Evolutionary conservation across 2,797 vertebrate genomes (phyloP), one percentile per base, ranked within the genome.

Genomic region (Alectoris magna): DNA sequence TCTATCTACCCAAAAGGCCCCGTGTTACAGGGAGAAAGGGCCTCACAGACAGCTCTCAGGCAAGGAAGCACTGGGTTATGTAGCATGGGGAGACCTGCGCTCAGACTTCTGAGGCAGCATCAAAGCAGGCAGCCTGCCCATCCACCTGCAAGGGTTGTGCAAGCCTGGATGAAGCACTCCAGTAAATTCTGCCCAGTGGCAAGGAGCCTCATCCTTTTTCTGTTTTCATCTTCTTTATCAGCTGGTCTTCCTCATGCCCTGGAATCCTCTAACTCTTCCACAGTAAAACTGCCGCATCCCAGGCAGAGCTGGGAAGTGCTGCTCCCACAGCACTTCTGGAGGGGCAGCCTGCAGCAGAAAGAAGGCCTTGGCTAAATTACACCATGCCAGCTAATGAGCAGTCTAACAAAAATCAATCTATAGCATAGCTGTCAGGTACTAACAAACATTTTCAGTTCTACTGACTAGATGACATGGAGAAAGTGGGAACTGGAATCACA

Each of bases 381-480:
- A 11, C 17, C 48, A 62, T 17, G 19, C 18, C 70, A 72, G 31
- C 49, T 87, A 68, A 64, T 19, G 24, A 85, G 38, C 23, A 93
- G 82, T 39, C 89, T 59, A 76, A 85, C 39, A 87, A 85, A 88
- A 49, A 71, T 3, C 55, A 23, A 59, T 66, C 63, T 77, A 59
- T 31, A 62, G 29, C 6, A 39, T 10, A 21, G 39, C 7, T 84
- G 26, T 72, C 41, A 38, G 6, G 29, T 23, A 77, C 87, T 85
- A 92, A 87, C 36, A 1, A 80, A 77, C 58, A 39, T 83, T 92
- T 87, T 93, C 79, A 83, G 16, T 91, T 91, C 82, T 85, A 21
- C 34, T 87, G 59, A 75, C 39, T 39, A 69, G 6, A 17, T 48
- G 16, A 78, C 29, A 79, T 2, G 0, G 3, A 16, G 55, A 93